phyloP scores from a whole-genome alignment of 2,888 invertebrate genomes.

The Caenorhabditis zanzibari region DNA sequence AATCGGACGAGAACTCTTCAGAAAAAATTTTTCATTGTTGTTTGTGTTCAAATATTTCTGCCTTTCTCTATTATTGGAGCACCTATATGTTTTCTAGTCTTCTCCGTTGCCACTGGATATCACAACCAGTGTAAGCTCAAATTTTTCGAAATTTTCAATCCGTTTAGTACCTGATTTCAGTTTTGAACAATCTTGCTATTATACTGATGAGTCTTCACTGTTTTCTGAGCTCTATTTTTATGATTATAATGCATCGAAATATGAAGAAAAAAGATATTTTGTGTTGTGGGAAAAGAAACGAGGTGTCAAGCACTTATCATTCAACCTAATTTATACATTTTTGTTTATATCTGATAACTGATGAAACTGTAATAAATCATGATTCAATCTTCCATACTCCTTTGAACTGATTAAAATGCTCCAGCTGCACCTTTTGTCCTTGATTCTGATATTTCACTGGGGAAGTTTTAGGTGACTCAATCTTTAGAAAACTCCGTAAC shows the following conservation, averaged over 20 bases:
- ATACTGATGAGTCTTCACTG: conserved; percentile 31
- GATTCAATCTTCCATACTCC: conserved; percentile 27
- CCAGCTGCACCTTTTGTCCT: conserved; percentile 8
- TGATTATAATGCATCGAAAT: conserved; percentile 27
- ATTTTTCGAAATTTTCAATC: neutral
- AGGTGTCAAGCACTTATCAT: conserved; percentile 13
- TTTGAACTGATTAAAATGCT: conserved; percentile 47
- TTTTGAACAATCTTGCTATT: conserved; percentile 36
- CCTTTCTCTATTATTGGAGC: conserved; percentile 28
- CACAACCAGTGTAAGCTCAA: conserved; percentile 46
- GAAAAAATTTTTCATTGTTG: conserved; percentile 29
- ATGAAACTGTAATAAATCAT: neutral
- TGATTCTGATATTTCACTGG: neutral
- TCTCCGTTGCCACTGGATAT: conserved; percentile 42
- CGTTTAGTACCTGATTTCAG: neutral
- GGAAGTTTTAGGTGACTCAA: conserved; percentile 3
- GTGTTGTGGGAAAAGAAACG: conserved; percentile 15
- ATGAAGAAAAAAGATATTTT: conserved; percentile 32
- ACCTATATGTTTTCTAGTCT: conserved; percentile 32
- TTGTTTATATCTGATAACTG: neutral
- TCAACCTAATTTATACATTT: conserved; percentile 15
- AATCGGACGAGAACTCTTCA: conserved; percentile 17
- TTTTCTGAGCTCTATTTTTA: conserved; percentile 33
- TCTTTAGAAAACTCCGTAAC: conserved; percentile 27
- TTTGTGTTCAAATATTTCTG: conserved; percentile 43